Percentiles rank a stretch among this genome's conserved stretches.
These are phyloP conservation scores for Leucoptera coffeella DNA, from an alignment of 2,888 invertebrate species.

Conservation along the genomic window DNA sequence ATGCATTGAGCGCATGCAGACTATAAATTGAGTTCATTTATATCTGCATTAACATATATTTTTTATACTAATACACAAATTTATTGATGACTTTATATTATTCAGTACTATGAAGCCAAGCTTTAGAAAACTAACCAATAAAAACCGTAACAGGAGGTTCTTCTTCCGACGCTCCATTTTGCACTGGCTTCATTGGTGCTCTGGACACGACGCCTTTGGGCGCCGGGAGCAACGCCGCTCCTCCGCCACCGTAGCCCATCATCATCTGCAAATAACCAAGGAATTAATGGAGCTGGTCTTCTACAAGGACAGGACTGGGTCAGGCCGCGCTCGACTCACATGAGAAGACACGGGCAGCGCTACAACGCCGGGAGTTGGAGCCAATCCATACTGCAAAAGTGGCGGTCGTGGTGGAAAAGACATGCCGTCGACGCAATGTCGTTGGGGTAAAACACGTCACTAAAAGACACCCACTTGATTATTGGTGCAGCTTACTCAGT, in stretches of 20 bases:
- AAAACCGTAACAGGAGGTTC: conserved; percentile 96
- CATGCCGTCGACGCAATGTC: conserved; percentile 46
- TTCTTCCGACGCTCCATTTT: conserved; percentile 37
- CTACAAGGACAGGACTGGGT: neutral
- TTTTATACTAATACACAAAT: conserved; percentile 4
- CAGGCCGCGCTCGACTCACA: conserved; percentile 42
- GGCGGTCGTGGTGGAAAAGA: conserved; percentile 86
- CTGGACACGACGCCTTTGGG: conserved; percentile 28
- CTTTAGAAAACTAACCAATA: conserved; percentile 65
- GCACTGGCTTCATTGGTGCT: conserved; percentile 19
- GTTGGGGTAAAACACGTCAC: neutral
- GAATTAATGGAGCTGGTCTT: conserved; percentile 11
- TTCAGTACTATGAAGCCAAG: too few species aligned
- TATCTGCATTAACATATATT: conserved; percentile 1
- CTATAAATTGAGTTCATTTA: too few species aligned
- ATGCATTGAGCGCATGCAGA: too few species aligned
- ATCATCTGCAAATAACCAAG: conserved; percentile 33
- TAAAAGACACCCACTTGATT: neutral
- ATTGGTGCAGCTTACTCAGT: too few species aligned
- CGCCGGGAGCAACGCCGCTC: conserved; percentile 15
- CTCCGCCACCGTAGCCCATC: conserved; percentile 21
- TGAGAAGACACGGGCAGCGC: conserved; percentile 71
- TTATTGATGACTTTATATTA: too few species aligned
- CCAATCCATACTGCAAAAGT: conserved; percentile 68
- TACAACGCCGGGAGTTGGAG: conserved; percentile 66